Percentiles rank a stretch among this genome's conserved stretches.
phyloP scores from a whole-genome alignment of 2,888 invertebrate genomes.

The Eilema caniola region DNA sequence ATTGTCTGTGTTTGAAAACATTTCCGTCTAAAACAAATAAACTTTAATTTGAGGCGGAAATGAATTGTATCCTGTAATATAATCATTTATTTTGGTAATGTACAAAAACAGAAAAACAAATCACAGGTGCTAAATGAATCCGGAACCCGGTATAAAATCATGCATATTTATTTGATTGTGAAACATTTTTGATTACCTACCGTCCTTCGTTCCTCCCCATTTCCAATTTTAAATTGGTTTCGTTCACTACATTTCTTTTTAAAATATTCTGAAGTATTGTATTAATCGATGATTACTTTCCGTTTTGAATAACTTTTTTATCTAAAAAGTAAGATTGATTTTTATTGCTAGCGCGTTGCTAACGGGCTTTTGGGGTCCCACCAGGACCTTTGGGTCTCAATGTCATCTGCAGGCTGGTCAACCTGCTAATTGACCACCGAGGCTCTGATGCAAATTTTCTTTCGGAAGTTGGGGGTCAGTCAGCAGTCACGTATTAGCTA shows the following conservation, averaged over 20 bases:
- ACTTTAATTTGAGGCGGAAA: background rate
- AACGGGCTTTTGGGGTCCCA: background rate
- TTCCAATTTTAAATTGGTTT: constrained; percentile 1
- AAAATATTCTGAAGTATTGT: background rate
- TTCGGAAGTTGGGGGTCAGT: background rate
- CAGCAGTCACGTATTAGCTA: background rate
- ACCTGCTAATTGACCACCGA: background rate
- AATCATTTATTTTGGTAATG: background rate
- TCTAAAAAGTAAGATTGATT: background rate
- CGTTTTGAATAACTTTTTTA: constrained; percentile 2
- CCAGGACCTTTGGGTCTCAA: background rate
- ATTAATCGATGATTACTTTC: background rate
- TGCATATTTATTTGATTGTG: constrained; percentile 5
- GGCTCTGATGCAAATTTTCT: background rate
- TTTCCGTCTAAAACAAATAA: background rate
- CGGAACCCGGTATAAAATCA: background rate
- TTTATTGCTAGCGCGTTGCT: background rate
- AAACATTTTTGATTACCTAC: background rate
- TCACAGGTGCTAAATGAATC: constrained; percentile 1
- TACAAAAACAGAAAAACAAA: background rate
- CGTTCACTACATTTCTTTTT: background rate
- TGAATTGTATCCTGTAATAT: constrained; percentile 1
- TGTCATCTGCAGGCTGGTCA: background rate
- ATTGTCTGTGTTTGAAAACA: background rate
- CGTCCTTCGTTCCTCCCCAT: background rate